Evolutionary conservation across 2,888 invertebrate species (phyloP).

Genomic region (Sarcophaga subvicina): DNA sequence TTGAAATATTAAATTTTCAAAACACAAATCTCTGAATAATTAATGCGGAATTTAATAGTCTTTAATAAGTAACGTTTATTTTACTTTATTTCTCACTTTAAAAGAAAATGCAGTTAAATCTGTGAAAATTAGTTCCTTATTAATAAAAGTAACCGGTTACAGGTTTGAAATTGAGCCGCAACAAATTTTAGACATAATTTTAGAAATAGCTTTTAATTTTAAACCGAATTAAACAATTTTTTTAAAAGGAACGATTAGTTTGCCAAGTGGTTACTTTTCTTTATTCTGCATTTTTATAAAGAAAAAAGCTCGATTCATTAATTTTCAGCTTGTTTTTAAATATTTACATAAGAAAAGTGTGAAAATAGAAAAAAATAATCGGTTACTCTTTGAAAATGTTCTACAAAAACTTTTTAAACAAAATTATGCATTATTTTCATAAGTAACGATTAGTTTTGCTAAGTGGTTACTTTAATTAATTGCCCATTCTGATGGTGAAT

Average conservation of each 20-base stretch:
- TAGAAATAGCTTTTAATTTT: background rate
- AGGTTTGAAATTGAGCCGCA: background rate
- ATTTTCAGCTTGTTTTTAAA: too few species aligned
- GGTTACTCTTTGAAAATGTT: constrained; percentile 4
- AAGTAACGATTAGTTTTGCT: too few species aligned
- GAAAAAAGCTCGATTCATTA: too few species aligned
- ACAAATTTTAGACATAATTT: too few species aligned
- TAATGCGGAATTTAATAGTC: background rate
- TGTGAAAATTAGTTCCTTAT: background rate
- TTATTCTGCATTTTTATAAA: too few species aligned
- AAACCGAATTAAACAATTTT: background rate
- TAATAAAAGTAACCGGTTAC: constrained; percentile 1
- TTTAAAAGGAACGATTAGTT: background rate
- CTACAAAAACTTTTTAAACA: too few species aligned
- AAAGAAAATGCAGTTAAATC: too few species aligned
- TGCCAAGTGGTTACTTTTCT: background rate
- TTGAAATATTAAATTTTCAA: background rate
- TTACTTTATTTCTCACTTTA: background rate
- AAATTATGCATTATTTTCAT: too few species aligned
- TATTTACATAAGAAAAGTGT: too few species aligned
- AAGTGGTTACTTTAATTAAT: too few species aligned
- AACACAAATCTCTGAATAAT: background rate
- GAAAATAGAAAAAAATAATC: background rate
- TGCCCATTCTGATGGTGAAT: too few species aligned
- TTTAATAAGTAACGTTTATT: background rate